Evolutionary conservation across 2,113 vertebrate genomes (phyloP).

Genomic region (Enhydra lutris): DNA sequence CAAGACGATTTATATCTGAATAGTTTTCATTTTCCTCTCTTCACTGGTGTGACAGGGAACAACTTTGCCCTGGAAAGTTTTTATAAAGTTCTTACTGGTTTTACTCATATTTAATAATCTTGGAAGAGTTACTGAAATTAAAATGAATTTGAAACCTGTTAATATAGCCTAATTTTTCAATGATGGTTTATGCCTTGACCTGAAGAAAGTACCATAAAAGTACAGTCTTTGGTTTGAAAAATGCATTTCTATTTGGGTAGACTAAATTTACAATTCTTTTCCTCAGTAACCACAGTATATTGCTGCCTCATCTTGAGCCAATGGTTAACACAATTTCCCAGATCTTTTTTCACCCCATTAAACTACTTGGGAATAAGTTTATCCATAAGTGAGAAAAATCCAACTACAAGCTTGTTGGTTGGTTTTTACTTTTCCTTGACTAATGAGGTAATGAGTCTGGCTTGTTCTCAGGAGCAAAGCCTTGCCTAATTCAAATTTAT

Average conservation of each 20-base stretch:
- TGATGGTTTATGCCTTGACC: not conserved
- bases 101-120: not conserved
- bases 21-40: not conserved
- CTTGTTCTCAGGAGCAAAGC: not conserved
- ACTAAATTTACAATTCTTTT: not conserved
- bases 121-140: not conserved
- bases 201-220: not conserved
- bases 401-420: not conserved
- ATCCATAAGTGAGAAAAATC: not conserved
- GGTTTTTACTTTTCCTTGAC: not conserved
- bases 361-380: not conserved
- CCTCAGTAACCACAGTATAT: not conserved
- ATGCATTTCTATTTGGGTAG: not conserved
- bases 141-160: not conserved
- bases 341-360: not conserved
- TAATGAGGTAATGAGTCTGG: not conserved
- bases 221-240: not conserved
- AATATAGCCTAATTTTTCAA: not conserved
- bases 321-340: not conserved
- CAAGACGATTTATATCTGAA: not conserved
- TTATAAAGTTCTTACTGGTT: not conserved
- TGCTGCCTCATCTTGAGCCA: not conserved
- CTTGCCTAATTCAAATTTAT: not conserved
- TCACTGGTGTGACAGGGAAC: not conserved
- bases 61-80: not conserved